Conservation (phyloP, 2,888 invertebrate species). For the Sphaerophoria rueppellii region DNA sequence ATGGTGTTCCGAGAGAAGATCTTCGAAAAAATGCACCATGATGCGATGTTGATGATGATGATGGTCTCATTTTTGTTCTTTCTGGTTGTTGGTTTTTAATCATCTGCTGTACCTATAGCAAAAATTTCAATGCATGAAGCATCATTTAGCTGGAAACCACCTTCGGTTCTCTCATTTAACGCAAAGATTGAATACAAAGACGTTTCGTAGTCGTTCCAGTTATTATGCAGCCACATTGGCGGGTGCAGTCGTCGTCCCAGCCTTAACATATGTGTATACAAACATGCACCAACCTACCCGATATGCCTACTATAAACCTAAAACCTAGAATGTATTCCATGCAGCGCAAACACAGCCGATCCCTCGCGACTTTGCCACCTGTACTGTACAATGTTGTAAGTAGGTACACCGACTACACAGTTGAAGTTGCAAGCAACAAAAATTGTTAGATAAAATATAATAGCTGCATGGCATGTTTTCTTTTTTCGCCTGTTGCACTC, state of each 20-base stretch:
- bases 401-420: no score
- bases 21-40: background rate
- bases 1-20: background rate
- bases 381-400: constrained; percentile 10
- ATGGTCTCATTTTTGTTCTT: constrained; percentile 40
- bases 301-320: background rate
- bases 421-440: constrained; percentile 41
- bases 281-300: background rate
- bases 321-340: constrained; percentile 40
- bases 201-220: constrained; percentile 46
- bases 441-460: constrained; percentile 45
- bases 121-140: constrained; percentile 46
- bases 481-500: constrained; percentile 59
- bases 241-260: constrained; percentile 46
- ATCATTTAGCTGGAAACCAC: constrained; percentile 41
- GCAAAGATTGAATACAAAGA: constrained; percentile 21
- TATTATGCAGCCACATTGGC: constrained; percentile 61
- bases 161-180: constrained; percentile 33
- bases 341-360: constrained; percentile 65
- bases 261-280: no score
- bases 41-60: constrained; percentile 2
- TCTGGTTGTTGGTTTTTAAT: constrained; percentile 42
- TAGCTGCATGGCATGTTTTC: constrained; percentile 61
- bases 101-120: constrained; percentile 25
- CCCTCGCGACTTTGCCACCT: constrained; percentile 63